These are phyloP conservation scores for Lasius platythorax DNA, from an alignment of 2,888 invertebrate genomes.

Conservation along the genomic window DNA sequence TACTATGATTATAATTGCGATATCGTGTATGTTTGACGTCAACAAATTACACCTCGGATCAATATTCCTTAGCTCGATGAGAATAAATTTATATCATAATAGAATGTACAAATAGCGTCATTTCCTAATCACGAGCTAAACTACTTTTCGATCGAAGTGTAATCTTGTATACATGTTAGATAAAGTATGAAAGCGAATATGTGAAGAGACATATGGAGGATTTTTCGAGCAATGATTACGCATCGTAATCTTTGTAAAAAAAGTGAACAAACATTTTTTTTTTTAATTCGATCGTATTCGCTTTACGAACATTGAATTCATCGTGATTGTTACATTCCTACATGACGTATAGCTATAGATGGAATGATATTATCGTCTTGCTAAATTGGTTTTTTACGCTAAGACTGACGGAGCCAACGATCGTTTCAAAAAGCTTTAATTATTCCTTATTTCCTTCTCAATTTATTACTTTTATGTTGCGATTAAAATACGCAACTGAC, in stretches of 20 bases:
- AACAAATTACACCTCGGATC: neutral
- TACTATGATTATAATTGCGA: neutral
- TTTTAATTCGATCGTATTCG: neutral
- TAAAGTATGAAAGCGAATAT: neutral
- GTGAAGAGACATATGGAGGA: neutral
- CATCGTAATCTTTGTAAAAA: neutral
- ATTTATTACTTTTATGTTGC: neutral
- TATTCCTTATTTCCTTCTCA: conserved; percentile 5
- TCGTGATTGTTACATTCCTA: conserved; percentile 34
- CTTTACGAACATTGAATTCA: neutral
- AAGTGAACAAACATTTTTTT: neutral
- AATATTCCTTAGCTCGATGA: neutral
- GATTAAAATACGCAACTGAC: neutral
- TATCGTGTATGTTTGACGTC: neutral
- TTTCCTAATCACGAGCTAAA: neutral
- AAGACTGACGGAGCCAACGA: conserved; percentile 63
- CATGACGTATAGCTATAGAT: neutral
- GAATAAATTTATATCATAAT: neutral
- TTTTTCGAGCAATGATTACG: neutral
- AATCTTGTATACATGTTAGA: neutral
- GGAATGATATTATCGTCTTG: conserved; percentile 12
- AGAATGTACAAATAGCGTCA: neutral
- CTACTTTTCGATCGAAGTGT: neutral
- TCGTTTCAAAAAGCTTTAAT: conserved; percentile 34
- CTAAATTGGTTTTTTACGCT: neutral